A percentile compares a stretch with the other conserved stretches of the same genome.
Evolutionary conservation across 2,797 vertebrate genomes (phyloP).

Genomic region (Odontamblyopus lacepedii): DNA sequence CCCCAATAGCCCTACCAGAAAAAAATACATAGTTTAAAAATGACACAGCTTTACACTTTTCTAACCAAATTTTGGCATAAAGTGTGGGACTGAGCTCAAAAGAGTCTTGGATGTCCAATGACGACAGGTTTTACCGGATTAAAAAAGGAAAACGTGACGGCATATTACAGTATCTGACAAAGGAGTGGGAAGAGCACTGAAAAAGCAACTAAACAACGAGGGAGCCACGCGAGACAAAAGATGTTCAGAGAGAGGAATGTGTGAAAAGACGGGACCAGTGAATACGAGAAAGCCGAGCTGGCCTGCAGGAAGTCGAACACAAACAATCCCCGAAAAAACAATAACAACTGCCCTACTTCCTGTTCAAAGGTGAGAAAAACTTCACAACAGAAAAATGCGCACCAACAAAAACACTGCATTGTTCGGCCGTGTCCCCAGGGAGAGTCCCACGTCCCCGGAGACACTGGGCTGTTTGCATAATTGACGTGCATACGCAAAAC

Average conservation of each 20-base stretch:
- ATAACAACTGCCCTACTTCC: slow-evolving; percentile 60
- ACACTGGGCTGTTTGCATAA: slow-evolving; percentile 13
- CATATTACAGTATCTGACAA: slow-evolving; percentile 21
- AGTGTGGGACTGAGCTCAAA: neutral
- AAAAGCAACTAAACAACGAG: slow-evolving; percentile 22
- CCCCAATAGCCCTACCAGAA: too few species aligned
- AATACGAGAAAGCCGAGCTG: slow-evolving; percentile 50
- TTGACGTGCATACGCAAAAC: neutral
- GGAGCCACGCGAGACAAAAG: slow-evolving; percentile 35
- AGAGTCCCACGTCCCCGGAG: slow-evolving; percentile 23
- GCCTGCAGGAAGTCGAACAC: slow-evolving; percentile 43
- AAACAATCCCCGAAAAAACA: slow-evolving; percentile 46
- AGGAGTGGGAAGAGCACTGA: slow-evolving; percentile 19
- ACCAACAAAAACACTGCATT: slow-evolving; percentile 38
- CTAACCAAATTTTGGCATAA: neutral
- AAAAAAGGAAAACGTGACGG: slow-evolving; percentile 9
- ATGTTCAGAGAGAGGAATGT: slow-evolving; percentile 22
- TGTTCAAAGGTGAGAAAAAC: slow-evolving; percentile 48
- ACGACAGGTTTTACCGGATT: slow-evolving; percentile 14
- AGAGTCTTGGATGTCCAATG: neutral
- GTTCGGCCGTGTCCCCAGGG: slow-evolving; percentile 22
- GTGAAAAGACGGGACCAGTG: slow-evolving; percentile 29
- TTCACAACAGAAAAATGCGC: slow-evolving; percentile 33
- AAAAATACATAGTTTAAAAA: too few species aligned
- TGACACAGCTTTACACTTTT: too few species aligned